Percentiles rank a stretch among this genome's conserved stretches.
Evolutionary conservation across 2,113 vertebrate species (phyloP).

Genomic region (Candoia aspera): DNA sequence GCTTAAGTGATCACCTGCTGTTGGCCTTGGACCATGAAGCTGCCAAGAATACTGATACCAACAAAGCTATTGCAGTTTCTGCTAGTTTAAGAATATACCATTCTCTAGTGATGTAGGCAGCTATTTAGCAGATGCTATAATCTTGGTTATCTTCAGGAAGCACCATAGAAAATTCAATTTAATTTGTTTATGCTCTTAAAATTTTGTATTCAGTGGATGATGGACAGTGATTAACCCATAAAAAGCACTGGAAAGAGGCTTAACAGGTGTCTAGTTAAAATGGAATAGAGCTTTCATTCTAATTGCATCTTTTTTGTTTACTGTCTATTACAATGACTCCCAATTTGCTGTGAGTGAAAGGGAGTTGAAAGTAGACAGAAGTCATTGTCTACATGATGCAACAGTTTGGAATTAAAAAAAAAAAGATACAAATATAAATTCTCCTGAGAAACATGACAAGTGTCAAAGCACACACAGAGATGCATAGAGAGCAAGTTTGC

Average conservation of each 20-base stretch:
- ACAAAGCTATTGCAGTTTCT: constrained; percentile 59
- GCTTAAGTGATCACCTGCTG: constrained; percentile 60
- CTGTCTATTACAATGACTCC: constrained; percentile 39
- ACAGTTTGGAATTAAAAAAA: constrained; percentile 58
- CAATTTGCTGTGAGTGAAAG: constrained; percentile 48
- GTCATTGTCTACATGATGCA: constrained; percentile 35
- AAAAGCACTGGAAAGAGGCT: constrained; percentile 38
- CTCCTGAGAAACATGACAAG: constrained; percentile 12
- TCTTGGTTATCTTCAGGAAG: constrained; percentile 63
- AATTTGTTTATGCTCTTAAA: constrained; percentile 64
- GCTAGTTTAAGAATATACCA: constrained; percentile 55
- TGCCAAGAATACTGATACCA: constrained; percentile 63
- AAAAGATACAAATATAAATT: constrained; percentile 4
- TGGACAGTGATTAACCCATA: constrained; percentile 50
- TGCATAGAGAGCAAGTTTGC: not conserved
- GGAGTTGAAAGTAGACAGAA: constrained; percentile 56
- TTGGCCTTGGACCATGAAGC: constrained; percentile 52
- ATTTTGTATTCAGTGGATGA: constrained; percentile 62
- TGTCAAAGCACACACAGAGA: not conserved
- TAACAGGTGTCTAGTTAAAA: constrained; percentile 55
- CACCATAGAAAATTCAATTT: constrained; percentile 63
- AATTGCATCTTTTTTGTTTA: constrained; percentile 44
- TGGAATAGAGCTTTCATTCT: constrained; percentile 33
- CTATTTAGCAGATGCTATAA: constrained; percentile 66
- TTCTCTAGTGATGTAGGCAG: constrained; percentile 57